Percentiles rank a stretch among this genome's conserved stretches.
These are phyloP conservation scores for Cirrhinus mrigala DNA, from an alignment of 2,797 vertebrate species.

Conservation along the genomic window DNA sequence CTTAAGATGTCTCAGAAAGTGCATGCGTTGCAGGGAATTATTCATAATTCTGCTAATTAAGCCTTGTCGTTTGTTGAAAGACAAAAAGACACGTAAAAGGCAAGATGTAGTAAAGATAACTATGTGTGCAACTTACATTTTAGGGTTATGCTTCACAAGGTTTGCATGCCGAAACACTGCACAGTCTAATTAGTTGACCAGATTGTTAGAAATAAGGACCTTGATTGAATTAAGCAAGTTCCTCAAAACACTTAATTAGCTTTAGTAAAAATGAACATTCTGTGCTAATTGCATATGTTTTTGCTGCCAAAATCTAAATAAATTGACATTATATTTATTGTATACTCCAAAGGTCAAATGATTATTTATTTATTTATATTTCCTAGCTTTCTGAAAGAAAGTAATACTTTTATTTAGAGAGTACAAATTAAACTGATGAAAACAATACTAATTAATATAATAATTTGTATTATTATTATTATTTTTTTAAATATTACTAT, in stretches of 20 bases:
- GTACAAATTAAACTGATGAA: too few relatives aligned
- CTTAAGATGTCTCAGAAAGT: background rate
- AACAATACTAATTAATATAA: too few relatives aligned
- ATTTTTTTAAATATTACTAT: background rate
- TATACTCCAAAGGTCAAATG: background rate
- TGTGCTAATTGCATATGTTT: background rate
- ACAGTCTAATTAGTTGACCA: background rate
- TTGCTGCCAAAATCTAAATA: background rate
- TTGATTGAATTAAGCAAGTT: background rate
- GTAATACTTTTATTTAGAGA: too few relatives aligned
- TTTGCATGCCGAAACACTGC: background rate
- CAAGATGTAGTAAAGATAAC: background rate
- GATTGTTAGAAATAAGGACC: background rate
- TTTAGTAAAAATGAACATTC: too few relatives aligned
- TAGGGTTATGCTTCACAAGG: background rate
- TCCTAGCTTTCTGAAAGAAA: too few relatives aligned
- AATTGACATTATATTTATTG: background rate
- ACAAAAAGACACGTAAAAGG: background rate
- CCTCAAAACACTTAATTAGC: background rate
- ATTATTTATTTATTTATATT: too few relatives aligned
- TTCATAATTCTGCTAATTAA: background rate
- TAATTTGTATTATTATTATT: background rate
- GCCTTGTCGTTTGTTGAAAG: background rate
- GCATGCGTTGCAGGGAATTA: background rate
- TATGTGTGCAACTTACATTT: background rate